Conservation (phyloP, 2,113 vertebrate genomes). For the Morone chrysops region DNA sequence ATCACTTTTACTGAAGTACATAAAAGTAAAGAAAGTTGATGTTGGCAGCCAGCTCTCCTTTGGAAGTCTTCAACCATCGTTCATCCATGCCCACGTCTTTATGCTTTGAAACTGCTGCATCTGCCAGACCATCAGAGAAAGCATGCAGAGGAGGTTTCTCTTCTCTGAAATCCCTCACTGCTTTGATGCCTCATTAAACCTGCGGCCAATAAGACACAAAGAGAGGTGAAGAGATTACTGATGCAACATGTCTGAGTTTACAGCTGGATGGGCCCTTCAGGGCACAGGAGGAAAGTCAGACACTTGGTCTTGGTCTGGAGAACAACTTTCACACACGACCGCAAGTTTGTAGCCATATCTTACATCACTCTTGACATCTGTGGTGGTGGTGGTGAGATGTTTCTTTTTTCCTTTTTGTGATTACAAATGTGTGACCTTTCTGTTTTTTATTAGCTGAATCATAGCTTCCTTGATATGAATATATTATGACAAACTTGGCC, state of each 20-base stretch:
- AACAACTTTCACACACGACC: constrained; percentile 39
- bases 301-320: not conserved
- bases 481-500: not conserved
- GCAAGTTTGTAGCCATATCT: constrained; percentile 27
- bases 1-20: too few species aligned
- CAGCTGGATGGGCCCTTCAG: constrained; percentile 47
- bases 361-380: not conserved
- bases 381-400: not conserved
- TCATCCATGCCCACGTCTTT: constrained; percentile 62
- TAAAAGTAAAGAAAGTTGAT: not conserved
- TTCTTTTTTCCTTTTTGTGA: not conserved
- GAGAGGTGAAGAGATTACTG: constrained; percentile 74
- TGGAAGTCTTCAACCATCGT: constrained; percentile 59
- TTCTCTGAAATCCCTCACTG: constrained; percentile 59
- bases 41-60: constrained; percentile 41
- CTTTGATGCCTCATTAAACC: constrained; percentile 80
- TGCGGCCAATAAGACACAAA: constrained; percentile 75
- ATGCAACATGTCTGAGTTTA: constrained; percentile 72
- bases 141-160: constrained; percentile 52
- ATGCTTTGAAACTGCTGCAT: constrained; percentile 63
- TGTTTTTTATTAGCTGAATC: constrained; percentile 13
- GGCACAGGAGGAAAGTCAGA: constrained; percentile 43
- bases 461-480: not conserved
- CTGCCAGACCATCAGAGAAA: constrained; percentile 71
- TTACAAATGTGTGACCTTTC: constrained; percentile 28